Base-by-base conservation (phyloP, 1,140 invertebrate genomes). In the Pantala flavescens region DNA sequence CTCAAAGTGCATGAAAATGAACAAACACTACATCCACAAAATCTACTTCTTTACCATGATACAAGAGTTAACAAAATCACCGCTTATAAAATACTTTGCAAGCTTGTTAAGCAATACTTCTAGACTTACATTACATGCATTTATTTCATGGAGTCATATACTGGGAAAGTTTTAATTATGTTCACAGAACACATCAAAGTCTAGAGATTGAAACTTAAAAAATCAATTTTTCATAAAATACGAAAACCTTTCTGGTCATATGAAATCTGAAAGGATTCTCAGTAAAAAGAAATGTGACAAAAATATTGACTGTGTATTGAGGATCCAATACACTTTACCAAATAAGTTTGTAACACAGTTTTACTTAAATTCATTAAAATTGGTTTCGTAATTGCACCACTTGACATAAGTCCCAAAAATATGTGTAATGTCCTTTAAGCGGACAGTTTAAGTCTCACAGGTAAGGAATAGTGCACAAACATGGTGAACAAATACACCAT, bases 251-350 rank as follows among this genome's bases (percentile, higher is more conserved):
- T 63, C 49, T 63, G 49, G 49, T 21, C 49, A 63, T 63, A 63
- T 63, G 49, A 63, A 63, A 63, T 63, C 49, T 63, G 49, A 63
- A 63, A 63, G 49, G 49, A 63, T 63, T 63, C 49, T 63, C n/a
- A 63, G 49, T 63, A 63, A 63, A 63, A 63, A 63, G 49, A 63
- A 63, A 63, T 63, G 49, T 63, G 49, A 63, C 49, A 63, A 63
- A 63, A 63, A 63, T 63, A 63, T 63, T 63, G 49, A 63, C 49
- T 63, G 49, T 63, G 49, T 63, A 63, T 63, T 63, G 49, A 63
- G 49, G n/a, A 63, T 63, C n/a, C 49, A 63, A 63, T 63, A 63
- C 49, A 63, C 49, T 63, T 21, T 36, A 16, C 49, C 49, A 63
- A 63, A 63, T 63, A 63, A 63, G 49, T 21, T 63, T 63, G 49